Base-by-base conservation (phyloP, 2,888 invertebrate genomes). In the Apeira syringaria region DNA sequence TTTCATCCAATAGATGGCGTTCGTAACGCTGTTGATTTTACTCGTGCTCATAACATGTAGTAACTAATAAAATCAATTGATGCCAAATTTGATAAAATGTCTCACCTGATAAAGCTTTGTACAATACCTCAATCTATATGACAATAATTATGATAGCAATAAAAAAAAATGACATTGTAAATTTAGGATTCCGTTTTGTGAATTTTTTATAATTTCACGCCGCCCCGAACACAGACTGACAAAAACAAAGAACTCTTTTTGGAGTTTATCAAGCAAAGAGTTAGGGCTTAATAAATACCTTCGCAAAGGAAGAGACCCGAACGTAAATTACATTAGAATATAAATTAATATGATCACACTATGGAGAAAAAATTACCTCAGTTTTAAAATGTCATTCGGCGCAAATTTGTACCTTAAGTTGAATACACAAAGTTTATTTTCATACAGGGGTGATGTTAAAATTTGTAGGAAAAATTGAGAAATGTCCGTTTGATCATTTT, bases 301-400 rank as follows among this genome's bases (percentile, higher is more conserved):
- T 45, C 35, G 48, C 46, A 56, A 64, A 68, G 64, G 67, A 72
- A 68, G 64, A 67, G 64, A 74, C 74, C 79, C 71, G 59, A 31
- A 41, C 69, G 81, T 83, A 85, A 85, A 87, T 86, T 83, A 84
- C 85, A 86, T 86, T 86, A 79, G 76, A 87, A 86, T 86, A 83
- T 82, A 86, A 86, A 87, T 86, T 80, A 83, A 80, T 80, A 76
- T 68, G 76, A 77, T 74, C 69, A 60, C 73, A 81, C 78, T 78
- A 76, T 74, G 39, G 50, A 51, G 69, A 59, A 69, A 69, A 58
- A 58, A 41, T 43, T 46, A 66, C 66, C 64, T 52, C 58, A 26
- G 31, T 36, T 46, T 54, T 40, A 25, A 20, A 18, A 24, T 24
- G 3, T 9, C 3, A 4, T 5, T 3, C 9, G 9, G 9, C 7